These are phyloP conservation scores for Centruroides vittatus DNA, from an alignment of 1,140 invertebrate genomes.

Conservation along the genomic window DNA sequence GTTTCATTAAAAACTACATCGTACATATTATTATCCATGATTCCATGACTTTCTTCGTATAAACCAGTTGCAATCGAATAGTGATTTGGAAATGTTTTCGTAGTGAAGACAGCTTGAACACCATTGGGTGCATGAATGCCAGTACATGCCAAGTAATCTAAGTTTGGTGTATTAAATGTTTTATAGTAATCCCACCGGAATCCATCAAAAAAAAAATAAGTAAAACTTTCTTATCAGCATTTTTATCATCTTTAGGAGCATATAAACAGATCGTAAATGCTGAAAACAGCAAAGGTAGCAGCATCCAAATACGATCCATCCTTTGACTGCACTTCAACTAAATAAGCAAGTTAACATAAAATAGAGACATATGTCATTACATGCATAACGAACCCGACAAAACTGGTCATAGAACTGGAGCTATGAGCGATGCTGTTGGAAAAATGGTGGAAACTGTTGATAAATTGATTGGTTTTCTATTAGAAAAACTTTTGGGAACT, in stretches of 20 bases:
- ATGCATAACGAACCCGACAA: conserved; percentile 20
- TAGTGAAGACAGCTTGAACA: conserved; percentile 49
- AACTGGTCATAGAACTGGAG: conserved; percentile 18
- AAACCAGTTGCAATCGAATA: conserved; percentile 50
- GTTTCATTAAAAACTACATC: conserved; percentile 13
- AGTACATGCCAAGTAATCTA: conserved; percentile 3
- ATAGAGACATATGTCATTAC: too few relatives aligned
- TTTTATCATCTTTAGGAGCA: not conserved
- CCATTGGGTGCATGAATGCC: conserved; percentile 41
- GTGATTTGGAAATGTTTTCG: conserved; percentile 68
- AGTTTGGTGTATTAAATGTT: conserved; percentile 1
- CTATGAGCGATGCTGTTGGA: not conserved
- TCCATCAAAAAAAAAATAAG: conserved; percentile 24
- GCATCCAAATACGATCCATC: too few relatives aligned
- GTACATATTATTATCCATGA: conserved; percentile 16
- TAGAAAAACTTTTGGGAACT: conserved; percentile 8
- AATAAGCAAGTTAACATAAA: too few relatives aligned
- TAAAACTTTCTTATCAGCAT: conserved; percentile 2
- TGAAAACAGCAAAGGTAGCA: too few relatives aligned
- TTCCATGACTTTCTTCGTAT: conserved; percentile 17
- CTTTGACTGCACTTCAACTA: too few relatives aligned
- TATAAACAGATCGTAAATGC: too few relatives aligned
- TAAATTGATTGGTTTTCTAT: conserved; percentile 16
- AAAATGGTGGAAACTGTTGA: conserved; percentile 8
- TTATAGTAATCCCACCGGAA: conserved; percentile 22